phyloP scores from a whole-genome alignment of 2,888 invertebrate genomes.

The Adelphocoris suturalis region DNA sequence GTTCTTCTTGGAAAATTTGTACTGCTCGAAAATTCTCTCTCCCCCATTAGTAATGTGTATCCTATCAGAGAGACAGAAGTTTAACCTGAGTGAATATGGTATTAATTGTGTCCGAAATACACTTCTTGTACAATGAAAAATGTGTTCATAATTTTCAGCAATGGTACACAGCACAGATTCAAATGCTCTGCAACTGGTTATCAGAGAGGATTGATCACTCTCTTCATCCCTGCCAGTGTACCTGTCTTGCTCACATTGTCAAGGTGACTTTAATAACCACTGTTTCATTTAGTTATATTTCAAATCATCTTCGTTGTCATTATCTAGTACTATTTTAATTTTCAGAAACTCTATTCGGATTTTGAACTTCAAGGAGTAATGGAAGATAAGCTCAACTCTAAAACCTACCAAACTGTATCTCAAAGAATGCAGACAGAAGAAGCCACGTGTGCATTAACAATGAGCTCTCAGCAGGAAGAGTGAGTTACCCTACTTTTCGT shows the following conservation, averaged over 20 bases:
- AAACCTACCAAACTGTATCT: constrained; percentile 94
- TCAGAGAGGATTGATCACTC: constrained; percentile 94
- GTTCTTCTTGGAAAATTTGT: too few species aligned
- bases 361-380: constrained; percentile 99
- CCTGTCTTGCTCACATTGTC: constrained; percentile 96
- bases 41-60: too few species aligned
- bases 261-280: constrained; percentile 83
- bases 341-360: constrained; percentile 98
- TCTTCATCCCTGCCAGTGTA: constrained; percentile 97
- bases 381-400: constrained; percentile 97
- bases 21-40: too few species aligned
- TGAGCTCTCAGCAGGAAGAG: constrained; percentile 87
- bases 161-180: constrained; percentile 97
- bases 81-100: too few species aligned
- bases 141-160: constrained; percentile 83
- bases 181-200: constrained; percentile 95
- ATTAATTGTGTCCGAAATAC: too few species aligned
- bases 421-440: constrained; percentile 98
- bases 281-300: constrained; percentile 16
- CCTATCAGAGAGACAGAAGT: too few species aligned
- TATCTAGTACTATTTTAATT: constrained; percentile 73
- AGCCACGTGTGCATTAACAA: constrained; percentile 92
- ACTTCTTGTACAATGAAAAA: not conserved
- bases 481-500: constrained; percentile 78
- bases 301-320: constrained; percentile 56